Conservation (phyloP, 2,797 vertebrate genomes). For the Urocyon cinereoargenteus region DNA sequence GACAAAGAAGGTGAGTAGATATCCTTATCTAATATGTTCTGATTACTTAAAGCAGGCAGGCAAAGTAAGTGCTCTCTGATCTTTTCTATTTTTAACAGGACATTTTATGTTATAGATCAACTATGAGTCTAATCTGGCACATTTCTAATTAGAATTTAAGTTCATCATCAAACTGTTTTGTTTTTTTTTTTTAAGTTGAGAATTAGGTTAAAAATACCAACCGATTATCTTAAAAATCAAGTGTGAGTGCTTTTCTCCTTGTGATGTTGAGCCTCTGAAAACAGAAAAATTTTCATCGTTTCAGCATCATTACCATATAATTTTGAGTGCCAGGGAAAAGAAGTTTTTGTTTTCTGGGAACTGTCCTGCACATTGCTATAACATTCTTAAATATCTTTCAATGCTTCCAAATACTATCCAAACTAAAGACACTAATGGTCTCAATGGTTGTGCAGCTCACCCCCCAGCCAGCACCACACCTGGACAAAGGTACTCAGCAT, state of each 20-base stretch:
- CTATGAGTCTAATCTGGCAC: background rate
- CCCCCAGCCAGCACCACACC: background rate
- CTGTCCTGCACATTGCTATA: background rate
- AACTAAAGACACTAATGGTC: conserved; percentile 5
- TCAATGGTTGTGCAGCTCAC: background rate
- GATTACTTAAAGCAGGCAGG: conserved; percentile 57
- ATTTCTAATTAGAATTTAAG: conserved; percentile 50
- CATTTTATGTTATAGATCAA: background rate
- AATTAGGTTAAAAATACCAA: conserved; percentile 62
- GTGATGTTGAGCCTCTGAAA: conserved; percentile 61
- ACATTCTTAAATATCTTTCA: background rate
- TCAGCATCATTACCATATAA: conserved; percentile 13
- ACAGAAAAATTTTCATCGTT: conserved; percentile 53
- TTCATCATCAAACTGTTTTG: background rate
- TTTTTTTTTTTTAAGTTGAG: conserved; percentile 29
- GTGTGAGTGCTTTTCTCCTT: conserved; percentile 50
- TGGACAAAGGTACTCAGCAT: background rate
- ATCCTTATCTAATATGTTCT: conserved; percentile 46
- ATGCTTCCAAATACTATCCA: background rate
- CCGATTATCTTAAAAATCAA: conserved; percentile 66
- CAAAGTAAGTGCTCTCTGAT: conserved; percentile 47
- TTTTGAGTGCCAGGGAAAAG: conserved; percentile 13
- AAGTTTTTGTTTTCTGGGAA: conserved; percentile 9
- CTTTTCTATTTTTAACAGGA: conserved; percentile 40
- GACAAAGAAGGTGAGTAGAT: conserved; percentile 58